A percentile compares a stretch with the other conserved stretches of the same genome.
Evolutionary conservation across 2,888 invertebrate species (phyloP).

Genomic region (Macrosoma leucophasiata): DNA sequence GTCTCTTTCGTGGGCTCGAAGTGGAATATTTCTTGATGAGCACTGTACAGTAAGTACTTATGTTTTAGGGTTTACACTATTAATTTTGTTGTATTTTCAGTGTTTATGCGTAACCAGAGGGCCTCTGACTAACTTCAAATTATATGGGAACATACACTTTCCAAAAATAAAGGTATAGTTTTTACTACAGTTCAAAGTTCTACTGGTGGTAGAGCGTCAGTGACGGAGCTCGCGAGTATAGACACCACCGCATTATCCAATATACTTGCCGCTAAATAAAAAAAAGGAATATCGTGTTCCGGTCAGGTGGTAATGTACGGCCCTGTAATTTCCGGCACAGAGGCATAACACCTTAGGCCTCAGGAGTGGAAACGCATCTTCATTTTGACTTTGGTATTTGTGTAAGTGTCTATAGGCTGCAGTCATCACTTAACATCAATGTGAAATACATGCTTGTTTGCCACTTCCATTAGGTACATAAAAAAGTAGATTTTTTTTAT

Average conservation of each 20-base stretch:
- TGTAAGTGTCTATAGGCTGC: no score
- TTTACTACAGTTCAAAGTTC: neutral
- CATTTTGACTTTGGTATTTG: no score
- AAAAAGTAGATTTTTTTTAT: no score
- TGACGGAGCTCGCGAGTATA: neutral
- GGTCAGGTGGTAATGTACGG: no score
- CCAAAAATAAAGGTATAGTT: constrained; percentile 42
- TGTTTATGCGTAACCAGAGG: constrained; percentile 47
- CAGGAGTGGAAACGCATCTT: no score
- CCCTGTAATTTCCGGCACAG: neutral
- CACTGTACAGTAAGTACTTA: neutral
- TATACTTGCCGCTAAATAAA: neutral
- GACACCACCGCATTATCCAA: neutral
- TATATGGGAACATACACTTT: constrained; percentile 50
- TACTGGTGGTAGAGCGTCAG: neutral
- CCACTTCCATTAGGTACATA: no score
- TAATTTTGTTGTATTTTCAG: constrained; percentile 30
- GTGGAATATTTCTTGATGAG: neutral
- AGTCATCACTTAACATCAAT: no score
- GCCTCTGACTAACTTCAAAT: constrained; percentile 41
- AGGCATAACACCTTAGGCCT: no score
- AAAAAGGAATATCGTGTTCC: no score
- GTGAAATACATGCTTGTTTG: no score
- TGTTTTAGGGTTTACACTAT: neutral
- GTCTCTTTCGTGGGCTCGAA: neutral